Percentiles rank a stretch among this genome's conserved stretches.
Evolutionary conservation across 2,113 vertebrate species (phyloP).

Genomic region (Eurystomus gularis): DNA sequence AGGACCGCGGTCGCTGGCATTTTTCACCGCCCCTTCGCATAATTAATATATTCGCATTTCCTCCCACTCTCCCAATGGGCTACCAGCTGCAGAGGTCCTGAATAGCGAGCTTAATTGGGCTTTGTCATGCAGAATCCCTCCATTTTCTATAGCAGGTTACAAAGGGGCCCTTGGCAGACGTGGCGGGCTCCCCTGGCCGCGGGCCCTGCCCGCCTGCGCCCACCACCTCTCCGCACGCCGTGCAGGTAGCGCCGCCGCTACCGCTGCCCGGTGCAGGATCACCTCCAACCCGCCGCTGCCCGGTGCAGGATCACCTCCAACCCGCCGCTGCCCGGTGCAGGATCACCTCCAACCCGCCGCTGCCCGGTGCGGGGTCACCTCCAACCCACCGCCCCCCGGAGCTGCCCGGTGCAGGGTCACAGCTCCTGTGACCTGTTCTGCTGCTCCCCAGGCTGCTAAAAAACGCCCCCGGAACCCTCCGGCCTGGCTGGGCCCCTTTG

Average conservation of each 20-base stretch:
- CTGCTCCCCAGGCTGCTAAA: not conserved
- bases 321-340: not conserved
- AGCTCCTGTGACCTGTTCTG: not conserved
- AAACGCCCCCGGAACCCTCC: accelerated
- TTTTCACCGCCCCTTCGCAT: constrained; percentile 28
- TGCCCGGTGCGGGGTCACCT: no score
- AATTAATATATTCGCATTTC: constrained; percentile 83
- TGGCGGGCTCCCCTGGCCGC: constrained; percentile 62
- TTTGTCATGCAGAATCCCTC: constrained; percentile 95
- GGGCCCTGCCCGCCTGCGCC: constrained; percentile 66
- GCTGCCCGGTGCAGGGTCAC: not conserved
- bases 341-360: not conserved
- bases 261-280: no score
- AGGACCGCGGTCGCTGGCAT: not conserved
- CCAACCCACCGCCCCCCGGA: no score
- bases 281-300: not conserved
- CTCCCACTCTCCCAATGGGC: constrained; percentile 85
- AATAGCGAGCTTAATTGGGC: constrained; percentile 95
- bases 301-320: no score
- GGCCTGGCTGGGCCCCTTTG: not conserved
- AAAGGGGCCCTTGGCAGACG: constrained; percentile 78
- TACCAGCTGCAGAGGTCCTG: constrained; percentile 92
- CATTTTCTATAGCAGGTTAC: constrained; percentile 86
- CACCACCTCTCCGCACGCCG: constrained; percentile 59
- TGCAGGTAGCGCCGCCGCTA: constrained; percentile 58